Conservation (phyloP, 2,113 vertebrate genomes). For the Hyaena hyaena region DNA sequence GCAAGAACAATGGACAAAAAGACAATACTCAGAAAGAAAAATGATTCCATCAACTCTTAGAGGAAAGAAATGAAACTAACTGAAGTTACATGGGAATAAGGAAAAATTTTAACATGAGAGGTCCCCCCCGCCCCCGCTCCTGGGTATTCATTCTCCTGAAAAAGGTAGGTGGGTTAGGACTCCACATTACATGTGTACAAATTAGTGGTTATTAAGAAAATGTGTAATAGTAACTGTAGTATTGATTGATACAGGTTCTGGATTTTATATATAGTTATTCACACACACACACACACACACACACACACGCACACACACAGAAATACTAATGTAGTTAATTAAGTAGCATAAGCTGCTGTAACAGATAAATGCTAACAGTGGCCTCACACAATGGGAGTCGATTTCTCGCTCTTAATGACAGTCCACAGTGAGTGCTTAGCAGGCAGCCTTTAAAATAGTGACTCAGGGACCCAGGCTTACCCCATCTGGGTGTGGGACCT, state of each 20-base stretch:
- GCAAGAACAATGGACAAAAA: neutral
- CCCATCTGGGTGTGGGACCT: neutral
- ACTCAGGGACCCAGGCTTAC: neutral
- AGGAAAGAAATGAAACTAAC: conserved; percentile 54
- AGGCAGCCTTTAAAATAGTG: neutral
- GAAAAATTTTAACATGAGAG: neutral
- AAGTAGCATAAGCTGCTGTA: neutral
- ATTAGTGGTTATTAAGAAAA: neutral
- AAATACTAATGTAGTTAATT: neutral
- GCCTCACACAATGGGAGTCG: neutral
- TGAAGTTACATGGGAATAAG: neutral
- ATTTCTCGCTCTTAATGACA: neutral
- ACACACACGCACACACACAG: neutral
- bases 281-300: too few species aligned
- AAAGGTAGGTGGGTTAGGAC: neutral
- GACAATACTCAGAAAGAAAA: neutral
- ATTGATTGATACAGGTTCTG: neutral
- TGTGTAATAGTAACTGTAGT: neutral
- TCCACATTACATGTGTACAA: conserved; percentile 10
- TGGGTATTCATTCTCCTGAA: neutral
- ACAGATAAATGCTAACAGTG: neutral
- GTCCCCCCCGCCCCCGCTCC: too few species aligned
- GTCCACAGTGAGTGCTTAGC: neutral
- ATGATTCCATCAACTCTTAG: neutral
- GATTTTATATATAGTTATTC: neutral